Conservation (phyloP, 2,113 vertebrate genomes). For the Dipodomys merriami region DNA sequence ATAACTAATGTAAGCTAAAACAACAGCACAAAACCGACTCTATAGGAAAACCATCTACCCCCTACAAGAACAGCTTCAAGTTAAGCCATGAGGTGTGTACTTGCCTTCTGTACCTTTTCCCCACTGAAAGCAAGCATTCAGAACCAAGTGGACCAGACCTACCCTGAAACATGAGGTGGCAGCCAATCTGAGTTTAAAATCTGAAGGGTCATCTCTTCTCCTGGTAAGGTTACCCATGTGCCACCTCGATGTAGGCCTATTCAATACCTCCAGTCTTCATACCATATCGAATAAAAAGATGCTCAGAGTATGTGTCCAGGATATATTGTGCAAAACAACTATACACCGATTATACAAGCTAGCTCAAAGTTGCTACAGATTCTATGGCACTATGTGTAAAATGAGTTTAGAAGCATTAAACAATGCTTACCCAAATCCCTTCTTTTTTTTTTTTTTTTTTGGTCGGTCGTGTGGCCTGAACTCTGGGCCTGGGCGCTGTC, state of each 20-base stretch:
- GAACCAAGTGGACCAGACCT: not conserved
- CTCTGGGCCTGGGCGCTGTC: no score
- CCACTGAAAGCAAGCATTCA: not conserved
- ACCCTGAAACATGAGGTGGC: not conserved
- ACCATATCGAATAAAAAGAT: not conserved
- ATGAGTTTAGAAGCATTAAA: not conserved
- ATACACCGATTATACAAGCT: not conserved
- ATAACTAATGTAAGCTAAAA: no score
- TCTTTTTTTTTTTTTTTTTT: no score
- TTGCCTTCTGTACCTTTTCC: not conserved
- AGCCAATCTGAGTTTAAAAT: not conserved
- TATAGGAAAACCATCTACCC: not conserved
- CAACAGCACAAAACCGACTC: no score
- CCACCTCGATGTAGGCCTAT: not conserved
- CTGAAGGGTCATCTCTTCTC: not conserved
- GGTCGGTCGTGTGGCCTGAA: no score
- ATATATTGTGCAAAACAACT: not conserved
- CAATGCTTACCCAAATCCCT: not conserved
- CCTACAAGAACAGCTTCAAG: conserved; percentile 9
- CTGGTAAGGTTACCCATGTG: not conserved
- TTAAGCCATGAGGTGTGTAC: not conserved
- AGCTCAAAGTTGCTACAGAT: not conserved
- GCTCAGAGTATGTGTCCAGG: not conserved
- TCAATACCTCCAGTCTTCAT: not conserved
- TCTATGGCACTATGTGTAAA: not conserved